A percentile compares a stretch with the other conserved stretches of the same genome.
Conservation (phyloP, 2,888 invertebrate genomes). For the Pteria penguin region DNA sequence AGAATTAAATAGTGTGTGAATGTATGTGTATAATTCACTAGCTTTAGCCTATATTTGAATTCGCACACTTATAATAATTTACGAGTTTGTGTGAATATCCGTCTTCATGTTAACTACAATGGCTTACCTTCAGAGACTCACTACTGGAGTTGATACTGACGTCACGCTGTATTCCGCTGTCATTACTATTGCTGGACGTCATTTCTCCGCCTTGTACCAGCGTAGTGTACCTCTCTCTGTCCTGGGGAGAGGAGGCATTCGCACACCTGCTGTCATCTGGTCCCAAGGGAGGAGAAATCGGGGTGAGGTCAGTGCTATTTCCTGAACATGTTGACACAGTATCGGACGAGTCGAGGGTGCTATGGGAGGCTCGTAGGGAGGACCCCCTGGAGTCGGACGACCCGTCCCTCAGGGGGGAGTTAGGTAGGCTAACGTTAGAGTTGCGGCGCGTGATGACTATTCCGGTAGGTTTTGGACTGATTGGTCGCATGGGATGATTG, state of each 20-base stretch:
- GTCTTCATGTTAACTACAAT: too few relatives aligned
- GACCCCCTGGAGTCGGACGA: slow-evolving; percentile 23
- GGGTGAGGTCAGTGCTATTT: neutral
- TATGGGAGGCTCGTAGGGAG: neutral
- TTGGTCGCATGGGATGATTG: slow-evolving; percentile 60
- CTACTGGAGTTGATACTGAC: slow-evolving; percentile 67
- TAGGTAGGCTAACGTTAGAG: slow-evolving; percentile 52
- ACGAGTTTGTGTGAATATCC: too few relatives aligned
- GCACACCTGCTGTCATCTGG: neutral
- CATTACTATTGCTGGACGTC: slow-evolving; percentile 73
- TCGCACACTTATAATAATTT: too few relatives aligned
- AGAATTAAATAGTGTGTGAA: too few relatives aligned
- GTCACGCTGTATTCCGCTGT: slow-evolving; percentile 74
- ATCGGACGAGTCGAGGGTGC: slow-evolving; percentile 12
- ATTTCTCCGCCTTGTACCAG: slow-evolving; percentile 56
- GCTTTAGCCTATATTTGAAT: too few relatives aligned
- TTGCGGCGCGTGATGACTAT: slow-evolving; percentile 53
- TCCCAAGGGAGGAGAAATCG: neutral
- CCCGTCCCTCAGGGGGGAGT: slow-evolving; percentile 42
- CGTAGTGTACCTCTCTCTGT: slow-evolving; percentile 18
- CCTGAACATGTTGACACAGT: slow-evolving; percentile 9
- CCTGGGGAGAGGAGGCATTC: slow-evolving; percentile 9
- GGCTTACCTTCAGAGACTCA: slow-evolving; percentile 71
- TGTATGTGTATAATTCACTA: too few relatives aligned
- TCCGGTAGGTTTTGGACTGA: slow-evolving; percentile 61